A percentile compares a stretch with the other conserved stretches of the same genome.
These are phyloP conservation scores for Harpegnathos saltator DNA, from an alignment of 1,140 invertebrate genomes.

Conservation along the genomic window DNA sequence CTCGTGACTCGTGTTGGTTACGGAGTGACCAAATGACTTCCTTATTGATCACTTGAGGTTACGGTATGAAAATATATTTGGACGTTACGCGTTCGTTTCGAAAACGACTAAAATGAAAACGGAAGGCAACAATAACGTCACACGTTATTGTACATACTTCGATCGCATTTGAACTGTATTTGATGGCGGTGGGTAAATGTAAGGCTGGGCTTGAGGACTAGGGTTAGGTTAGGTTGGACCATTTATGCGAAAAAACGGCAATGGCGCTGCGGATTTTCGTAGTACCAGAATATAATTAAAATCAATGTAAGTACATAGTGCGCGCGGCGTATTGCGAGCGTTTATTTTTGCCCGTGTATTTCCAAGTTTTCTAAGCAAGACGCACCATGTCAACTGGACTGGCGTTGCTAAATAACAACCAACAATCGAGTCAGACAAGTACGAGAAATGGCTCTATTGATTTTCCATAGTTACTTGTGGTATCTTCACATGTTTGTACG, in stretches of 20 bases:
- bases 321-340: neutral
- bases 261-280: slow-evolving; percentile 65
- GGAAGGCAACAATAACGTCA: no score
- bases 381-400: slow-evolving; percentile 72
- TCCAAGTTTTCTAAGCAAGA: neutral
- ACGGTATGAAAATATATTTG: no score
- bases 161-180: no score
- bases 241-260: slow-evolving; percentile 55
- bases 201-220: no score
- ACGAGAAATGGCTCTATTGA: slow-evolving; percentile 47
- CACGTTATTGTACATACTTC: no score
- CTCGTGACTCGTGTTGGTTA: no score
- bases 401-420: slow-evolving; percentile 60
- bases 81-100: no score
- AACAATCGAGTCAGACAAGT: slow-evolving; percentile 64
- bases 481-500: neutral
- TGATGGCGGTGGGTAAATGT: neutral
- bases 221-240: slow-evolving; percentile 55
- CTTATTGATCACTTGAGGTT: no score
- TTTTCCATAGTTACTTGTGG: slow-evolving; percentile 28
- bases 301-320: slow-evolving; percentile 36
- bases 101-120: no score
- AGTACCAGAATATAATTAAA: slow-evolving; percentile 53
- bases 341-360: neutral
- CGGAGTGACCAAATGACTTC: no score